Conservation (phyloP, 2,888 invertebrate genomes). For the Acrocera orbiculus region DNA sequence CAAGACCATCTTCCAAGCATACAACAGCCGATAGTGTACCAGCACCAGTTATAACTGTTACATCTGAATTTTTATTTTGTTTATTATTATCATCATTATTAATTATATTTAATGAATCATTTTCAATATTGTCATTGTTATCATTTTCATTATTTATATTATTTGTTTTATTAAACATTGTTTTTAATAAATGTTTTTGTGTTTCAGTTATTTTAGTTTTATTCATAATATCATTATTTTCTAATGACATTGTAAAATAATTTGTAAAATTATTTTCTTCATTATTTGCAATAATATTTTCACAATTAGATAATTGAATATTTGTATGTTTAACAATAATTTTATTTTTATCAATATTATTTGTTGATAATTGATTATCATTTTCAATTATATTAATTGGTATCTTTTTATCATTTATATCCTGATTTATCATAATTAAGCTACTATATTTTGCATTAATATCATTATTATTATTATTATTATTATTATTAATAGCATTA, state of each 20-base stretch:
- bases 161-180: too few species aligned
- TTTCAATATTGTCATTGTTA: slow-evolving; percentile 4
- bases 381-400: slow-evolving; percentile 34
- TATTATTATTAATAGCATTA: background rate
- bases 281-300: too few species aligned
- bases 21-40: slow-evolving; percentile 53
- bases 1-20: slow-evolving; percentile 68
- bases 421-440: slow-evolving; percentile 4
- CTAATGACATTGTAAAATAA: slow-evolving; percentile 31
- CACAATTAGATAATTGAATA: too few species aligned
- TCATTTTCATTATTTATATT: slow-evolving; percentile 2
- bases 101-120: slow-evolving; percentile 3
- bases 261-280: too few species aligned
- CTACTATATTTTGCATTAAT: too few species aligned
- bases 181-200: too few species aligned
- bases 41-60: slow-evolving; percentile 50
- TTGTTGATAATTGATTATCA: slow-evolving; percentile 2
- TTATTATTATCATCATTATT: slow-evolving; percentile 5
- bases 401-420: slow-evolving; percentile 2
- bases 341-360: slow-evolving; percentile 18
- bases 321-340: background rate
- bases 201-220: slow-evolving; percentile 1
- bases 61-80: slow-evolving; percentile 29
- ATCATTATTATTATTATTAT: slow-evolving; percentile 5
- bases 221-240: slow-evolving; percentile 12